phyloP scores from a whole-genome alignment of 2,888 invertebrate species.

The Andrena hattorfiana region DNA sequence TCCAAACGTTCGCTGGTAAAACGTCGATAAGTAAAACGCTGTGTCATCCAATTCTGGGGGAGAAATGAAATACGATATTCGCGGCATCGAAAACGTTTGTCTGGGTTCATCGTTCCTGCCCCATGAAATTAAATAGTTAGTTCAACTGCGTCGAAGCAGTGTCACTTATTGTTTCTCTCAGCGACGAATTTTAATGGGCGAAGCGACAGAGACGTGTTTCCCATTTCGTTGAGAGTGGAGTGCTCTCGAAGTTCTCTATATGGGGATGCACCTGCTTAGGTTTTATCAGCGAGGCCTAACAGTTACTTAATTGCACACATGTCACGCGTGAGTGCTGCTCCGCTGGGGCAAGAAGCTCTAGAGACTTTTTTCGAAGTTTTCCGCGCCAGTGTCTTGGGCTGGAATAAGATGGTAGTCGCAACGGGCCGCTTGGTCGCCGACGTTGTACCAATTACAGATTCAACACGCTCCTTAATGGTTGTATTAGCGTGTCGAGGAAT shows the following conservation, averaged over 20 bases:
- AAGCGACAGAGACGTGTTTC: background rate
- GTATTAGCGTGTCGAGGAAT: background rate
- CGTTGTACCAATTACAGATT: conserved; percentile 17
- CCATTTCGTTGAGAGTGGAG: background rate
- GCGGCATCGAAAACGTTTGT: background rate
- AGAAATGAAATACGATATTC: background rate
- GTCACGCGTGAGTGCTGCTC: background rate
- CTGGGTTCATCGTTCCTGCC: background rate
- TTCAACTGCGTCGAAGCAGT: background rate
- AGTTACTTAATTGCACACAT: background rate
- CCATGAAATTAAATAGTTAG: background rate
- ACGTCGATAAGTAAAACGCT: background rate
- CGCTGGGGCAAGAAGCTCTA: background rate
- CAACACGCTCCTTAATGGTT: conserved; percentile 9
- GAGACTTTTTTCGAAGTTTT: background rate
- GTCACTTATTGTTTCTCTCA: background rate
- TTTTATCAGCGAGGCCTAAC: background rate
- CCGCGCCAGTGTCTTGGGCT: background rate
- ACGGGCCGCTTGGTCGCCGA: background rate
- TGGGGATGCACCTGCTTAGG: background rate
- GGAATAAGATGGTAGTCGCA: background rate
- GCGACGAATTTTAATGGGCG: background rate
- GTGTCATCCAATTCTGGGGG: background rate
- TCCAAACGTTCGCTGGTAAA: background rate
- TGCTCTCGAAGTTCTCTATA: background rate